A percentile compares a stretch with the other conserved stretches of the same genome.
phyloP scores from a whole-genome alignment of 2,113 vertebrate species.

The Dermatemys mawii region DNA sequence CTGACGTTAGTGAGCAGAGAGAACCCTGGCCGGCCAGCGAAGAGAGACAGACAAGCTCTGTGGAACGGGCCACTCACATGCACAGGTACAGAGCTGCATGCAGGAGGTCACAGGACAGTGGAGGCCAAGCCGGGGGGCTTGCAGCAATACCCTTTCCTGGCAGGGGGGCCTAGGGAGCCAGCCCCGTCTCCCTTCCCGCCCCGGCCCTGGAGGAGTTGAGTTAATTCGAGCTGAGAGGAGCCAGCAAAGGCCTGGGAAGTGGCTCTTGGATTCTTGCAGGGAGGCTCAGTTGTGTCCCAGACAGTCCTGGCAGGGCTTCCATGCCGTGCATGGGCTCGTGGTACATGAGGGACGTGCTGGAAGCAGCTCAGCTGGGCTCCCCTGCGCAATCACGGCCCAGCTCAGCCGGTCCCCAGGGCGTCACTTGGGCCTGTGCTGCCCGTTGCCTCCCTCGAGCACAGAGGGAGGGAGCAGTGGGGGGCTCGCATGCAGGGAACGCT shows the following conservation, averaged over 20 bases:
- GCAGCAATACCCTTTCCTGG: neutral
- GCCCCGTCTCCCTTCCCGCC: neutral
- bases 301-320: too few species aligned
- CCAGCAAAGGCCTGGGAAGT: neutral
- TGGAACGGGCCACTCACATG: neutral
- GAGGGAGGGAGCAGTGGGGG: rapidly evolving
- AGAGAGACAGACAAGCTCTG: neutral
- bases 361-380: neutral
- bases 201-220: neutral
- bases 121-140: neutral
- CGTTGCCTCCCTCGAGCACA: neutral
- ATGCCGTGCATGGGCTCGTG: neutral
- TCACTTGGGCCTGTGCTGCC: neutral
- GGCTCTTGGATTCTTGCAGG: neutral
- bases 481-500: rapidly evolving
- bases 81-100: neutral
- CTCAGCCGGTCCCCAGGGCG: too few species aligned
- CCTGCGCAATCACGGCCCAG: neutral
- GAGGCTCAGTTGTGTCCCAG: too few species aligned
- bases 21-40: neutral
- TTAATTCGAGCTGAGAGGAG: neutral
- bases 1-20: too few species aligned
- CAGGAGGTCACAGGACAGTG: neutral
- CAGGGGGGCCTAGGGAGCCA: neutral
- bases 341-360: neutral